Conservation (phyloP, 64 coral and sea anemone species). For the Stichodactyla helianthus region DNA sequence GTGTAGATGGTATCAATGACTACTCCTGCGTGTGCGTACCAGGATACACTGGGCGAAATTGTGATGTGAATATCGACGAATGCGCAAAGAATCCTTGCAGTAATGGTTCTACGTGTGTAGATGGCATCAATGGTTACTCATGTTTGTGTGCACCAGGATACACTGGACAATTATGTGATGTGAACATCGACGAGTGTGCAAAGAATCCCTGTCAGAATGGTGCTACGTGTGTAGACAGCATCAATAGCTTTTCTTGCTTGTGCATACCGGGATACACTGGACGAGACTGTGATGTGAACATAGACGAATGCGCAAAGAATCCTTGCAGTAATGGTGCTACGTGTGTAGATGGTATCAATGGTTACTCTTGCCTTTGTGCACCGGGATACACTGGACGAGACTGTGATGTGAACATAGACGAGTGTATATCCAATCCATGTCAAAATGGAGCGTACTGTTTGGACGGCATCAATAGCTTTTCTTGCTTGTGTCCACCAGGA, state of each 20-base stretch:
- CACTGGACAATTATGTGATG: background rate
- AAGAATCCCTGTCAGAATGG: background rate
- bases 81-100: background rate
- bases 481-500: constrained; percentile 12
- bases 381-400: background rate
- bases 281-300: background rate
- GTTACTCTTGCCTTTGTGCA: background rate
- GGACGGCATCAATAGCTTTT: background rate
- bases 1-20: background rate
- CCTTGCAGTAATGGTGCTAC: background rate
- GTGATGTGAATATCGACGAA: too few species aligned
- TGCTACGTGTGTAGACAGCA: background rate
- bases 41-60: too few species aligned
- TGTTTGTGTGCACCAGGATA: background rate
- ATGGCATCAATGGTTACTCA: background rate
- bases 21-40: too few species aligned
- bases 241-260: background rate
- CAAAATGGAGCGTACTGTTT: background rate
- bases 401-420: background rate
- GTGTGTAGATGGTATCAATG: background rate
- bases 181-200: constrained; percentile 19
- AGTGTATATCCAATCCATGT: constrained; percentile 15
- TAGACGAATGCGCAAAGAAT: constrained; percentile 6
- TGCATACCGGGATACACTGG: constrained; percentile 2
- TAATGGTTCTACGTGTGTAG: background rate